Evolutionary conservation across 2,113 vertebrate species (phyloP).

Genomic region (Oncorhynchus masou): DNA sequence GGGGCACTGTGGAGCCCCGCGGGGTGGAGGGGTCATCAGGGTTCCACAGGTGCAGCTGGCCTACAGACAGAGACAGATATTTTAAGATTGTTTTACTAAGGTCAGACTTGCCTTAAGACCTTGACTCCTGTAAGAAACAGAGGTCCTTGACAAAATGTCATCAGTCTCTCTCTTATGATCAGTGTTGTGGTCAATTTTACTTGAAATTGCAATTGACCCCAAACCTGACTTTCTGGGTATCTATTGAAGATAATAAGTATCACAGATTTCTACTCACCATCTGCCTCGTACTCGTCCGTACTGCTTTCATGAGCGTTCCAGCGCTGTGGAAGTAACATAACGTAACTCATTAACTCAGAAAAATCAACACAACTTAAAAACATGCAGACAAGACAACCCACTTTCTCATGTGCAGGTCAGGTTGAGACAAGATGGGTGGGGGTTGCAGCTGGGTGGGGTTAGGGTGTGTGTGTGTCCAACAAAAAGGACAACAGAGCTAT

Average conservation of each 20-base stretch:
- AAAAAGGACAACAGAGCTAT: conserved; percentile 42
- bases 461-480: background rate
- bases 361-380: background rate
- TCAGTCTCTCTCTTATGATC: no score
- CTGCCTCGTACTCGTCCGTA: conserved; percentile 91
- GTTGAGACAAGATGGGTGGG: conserved; percentile 3
- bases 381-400: background rate
- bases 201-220: no score
- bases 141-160: background rate
- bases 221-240: no score
- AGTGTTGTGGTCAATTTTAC: no score
- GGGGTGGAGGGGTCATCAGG: conserved; percentile 85
- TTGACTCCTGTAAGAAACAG: background rate
- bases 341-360: background rate
- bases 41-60: conserved; percentile 94
- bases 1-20: conserved; percentile 52
- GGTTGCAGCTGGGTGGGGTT: background rate
- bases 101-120: no score
- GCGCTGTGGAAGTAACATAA: conserved; percentile 66
- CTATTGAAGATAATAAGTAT: no score
- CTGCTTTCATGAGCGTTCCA: conserved; percentile 75
- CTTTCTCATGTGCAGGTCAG: conserved; percentile 18
- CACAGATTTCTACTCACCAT: conserved; percentile 74
- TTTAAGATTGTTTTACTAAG: no score
- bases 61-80: conserved; percentile 53